These are phyloP conservation scores for Clivina fossor DNA, from an alignment of 2,888 invertebrate genomes.

Conservation along the genomic window DNA sequence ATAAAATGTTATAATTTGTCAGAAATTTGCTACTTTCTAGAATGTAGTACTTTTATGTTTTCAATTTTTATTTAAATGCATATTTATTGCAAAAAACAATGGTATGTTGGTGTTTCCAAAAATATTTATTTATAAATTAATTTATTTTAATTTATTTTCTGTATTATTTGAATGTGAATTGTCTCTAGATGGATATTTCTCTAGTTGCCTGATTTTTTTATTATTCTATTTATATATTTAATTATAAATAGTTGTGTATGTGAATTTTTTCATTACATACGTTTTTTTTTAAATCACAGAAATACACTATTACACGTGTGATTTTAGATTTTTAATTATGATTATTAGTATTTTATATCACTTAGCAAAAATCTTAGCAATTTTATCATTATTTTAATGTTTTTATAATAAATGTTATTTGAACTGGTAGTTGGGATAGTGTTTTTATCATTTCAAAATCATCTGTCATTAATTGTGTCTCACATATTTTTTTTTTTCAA, in stretches of 20 bases:
- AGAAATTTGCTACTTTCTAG: no score
- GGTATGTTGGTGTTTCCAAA: slow-evolving; percentile 51
- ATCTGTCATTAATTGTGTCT: no score
- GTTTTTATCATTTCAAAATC: no score
- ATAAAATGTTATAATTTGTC: no score
- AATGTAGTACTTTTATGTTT: no score
- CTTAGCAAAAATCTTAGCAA: background rate
- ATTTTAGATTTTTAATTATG: no score
- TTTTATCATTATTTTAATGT: background rate
- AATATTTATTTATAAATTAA: slow-evolving; percentile 36
- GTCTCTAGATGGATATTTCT: slow-evolving; percentile 35
- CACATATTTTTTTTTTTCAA: no score
- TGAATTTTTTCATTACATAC: slow-evolving; percentile 33
- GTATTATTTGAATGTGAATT: slow-evolving; percentile 35
- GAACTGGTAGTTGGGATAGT: slow-evolving; percentile 25
- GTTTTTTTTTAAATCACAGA: no score
- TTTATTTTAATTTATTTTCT: slow-evolving; percentile 32
- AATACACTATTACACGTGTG: no score
- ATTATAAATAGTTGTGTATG: slow-evolving; percentile 36
- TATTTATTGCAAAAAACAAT: slow-evolving; percentile 52
- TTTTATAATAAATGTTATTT: background rate
- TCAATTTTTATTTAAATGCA: slow-evolving; percentile 57
- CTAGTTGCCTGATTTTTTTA: slow-evolving; percentile 31
- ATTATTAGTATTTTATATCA: background rate
- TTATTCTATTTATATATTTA: no score